A percentile compares a stretch with the other conserved stretches of the same genome.
Conservation (phyloP, 2,113 vertebrate genomes). For the Axis porcinus region DNA sequence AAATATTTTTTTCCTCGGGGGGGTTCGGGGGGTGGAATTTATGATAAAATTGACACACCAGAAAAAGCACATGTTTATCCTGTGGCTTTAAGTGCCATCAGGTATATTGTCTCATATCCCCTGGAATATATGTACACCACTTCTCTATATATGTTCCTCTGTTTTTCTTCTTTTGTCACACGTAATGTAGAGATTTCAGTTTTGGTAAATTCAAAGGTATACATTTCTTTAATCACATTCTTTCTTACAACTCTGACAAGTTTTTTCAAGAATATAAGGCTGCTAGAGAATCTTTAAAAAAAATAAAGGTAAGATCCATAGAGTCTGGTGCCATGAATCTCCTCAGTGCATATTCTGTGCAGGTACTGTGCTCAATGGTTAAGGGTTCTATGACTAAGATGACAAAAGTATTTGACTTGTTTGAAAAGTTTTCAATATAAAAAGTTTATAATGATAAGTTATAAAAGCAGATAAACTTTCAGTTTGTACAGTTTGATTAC, state of each 20-base stretch:
- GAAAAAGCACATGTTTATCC: neutral
- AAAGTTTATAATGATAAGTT: neutral
- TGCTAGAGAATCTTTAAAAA: neutral
- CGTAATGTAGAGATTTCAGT: slow-evolving; percentile 6
- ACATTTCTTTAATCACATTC: neutral
- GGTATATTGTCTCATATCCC: neutral
- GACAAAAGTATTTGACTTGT: neutral
- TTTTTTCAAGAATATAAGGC: neutral
- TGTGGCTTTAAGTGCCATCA: neutral
- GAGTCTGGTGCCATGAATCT: neutral
- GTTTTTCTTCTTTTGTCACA: neutral
- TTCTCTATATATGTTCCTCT: neutral
- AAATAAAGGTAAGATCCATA: neutral
- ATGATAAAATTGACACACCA: neutral
- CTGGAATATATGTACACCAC: neutral
- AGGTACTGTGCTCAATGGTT: neutral
- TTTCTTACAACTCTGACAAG: neutral
- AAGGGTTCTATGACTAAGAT: neutral
- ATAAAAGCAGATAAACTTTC: neutral
- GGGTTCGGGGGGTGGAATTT: neutral
- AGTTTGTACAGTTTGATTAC: neutral
- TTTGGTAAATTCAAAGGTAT: neutral
- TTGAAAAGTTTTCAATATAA: neutral
- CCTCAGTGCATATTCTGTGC: neutral
- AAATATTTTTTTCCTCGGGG: neutral